phyloP scores from a whole-genome alignment of 2,113 vertebrate species.

The Polypterus senegalus region DNA sequence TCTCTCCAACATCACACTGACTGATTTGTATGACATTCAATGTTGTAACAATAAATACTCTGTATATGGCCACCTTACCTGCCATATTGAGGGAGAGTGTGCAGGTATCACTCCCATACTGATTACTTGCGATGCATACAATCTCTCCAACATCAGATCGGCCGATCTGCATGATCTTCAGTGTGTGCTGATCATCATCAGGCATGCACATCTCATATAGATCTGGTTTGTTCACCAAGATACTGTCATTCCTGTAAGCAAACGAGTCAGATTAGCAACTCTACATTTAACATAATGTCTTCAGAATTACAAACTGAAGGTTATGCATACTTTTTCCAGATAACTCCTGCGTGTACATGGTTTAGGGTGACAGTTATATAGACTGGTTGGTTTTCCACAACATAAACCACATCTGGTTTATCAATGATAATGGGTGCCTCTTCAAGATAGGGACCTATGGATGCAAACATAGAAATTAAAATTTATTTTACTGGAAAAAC shows the following conservation, averaged over 20 bases:
- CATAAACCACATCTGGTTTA: constrained; percentile 74
- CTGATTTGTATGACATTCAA: too few species aligned
- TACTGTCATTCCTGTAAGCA: constrained; percentile 47
- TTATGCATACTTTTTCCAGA: constrained; percentile 72
- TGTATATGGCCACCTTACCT: constrained; percentile 42
- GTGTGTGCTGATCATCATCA: constrained; percentile 78
- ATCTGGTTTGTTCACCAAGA: constrained; percentile 51
- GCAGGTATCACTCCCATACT: constrained; percentile 65
- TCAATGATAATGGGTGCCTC: constrained; percentile 74
- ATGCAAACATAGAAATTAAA: neutral
- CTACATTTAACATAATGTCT: neutral
- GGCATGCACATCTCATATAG: constrained; percentile 72
- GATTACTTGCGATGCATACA: constrained; percentile 69
- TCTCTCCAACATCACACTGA: too few species aligned
- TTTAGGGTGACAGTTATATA: constrained; percentile 76
- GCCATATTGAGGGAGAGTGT: constrained; percentile 63
- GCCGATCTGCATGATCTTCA: constrained; percentile 61
- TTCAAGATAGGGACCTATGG: constrained; percentile 67
- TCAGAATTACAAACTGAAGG: neutral
- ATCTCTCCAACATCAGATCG: constrained; percentile 59
- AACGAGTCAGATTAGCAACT: neutral
- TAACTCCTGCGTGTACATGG: constrained; percentile 68
- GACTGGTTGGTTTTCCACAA: constrained; percentile 78
- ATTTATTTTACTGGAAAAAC: too few species aligned
- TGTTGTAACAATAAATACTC: too few species aligned